Conservation (phyloP, 2,113 vertebrate genomes). For the Carassius auratus region DNA sequence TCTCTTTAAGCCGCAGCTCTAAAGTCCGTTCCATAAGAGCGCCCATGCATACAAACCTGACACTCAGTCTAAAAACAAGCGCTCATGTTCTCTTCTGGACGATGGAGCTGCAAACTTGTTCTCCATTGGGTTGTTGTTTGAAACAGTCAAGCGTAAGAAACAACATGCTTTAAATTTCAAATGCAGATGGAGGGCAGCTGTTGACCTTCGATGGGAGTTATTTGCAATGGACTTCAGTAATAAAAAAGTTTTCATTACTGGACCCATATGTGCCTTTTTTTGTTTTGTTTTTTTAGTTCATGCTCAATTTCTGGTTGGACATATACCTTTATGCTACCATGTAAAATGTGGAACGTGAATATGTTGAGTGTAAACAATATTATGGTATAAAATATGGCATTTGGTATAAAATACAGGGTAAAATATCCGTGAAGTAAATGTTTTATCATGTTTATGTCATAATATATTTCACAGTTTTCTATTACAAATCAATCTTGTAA, state of each 20-base stretch:
- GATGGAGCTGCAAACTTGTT: conserved; percentile 22
- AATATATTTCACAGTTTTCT: neutral
- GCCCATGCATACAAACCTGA: conserved; percentile 38
- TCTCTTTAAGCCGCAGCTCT: conserved; percentile 13
- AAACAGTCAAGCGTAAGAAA: neutral
- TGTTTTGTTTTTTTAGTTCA: neutral
- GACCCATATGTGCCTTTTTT: neutral
- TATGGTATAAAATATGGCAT: neutral
- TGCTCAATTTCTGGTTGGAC: neutral
- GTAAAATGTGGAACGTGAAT: neutral
- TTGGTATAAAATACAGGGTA: neutral
- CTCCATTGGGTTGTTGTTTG: conserved; percentile 15
- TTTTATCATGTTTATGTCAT: no score
- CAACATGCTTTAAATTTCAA: neutral
- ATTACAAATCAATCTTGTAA: neutral
- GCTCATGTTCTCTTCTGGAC: neutral
- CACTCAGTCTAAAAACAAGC: neutral
- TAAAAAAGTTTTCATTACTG: neutral
- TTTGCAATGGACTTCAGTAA: neutral
- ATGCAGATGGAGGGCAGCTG: neutral
- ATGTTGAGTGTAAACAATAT: neutral
- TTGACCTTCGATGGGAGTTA: conserved; percentile 5
- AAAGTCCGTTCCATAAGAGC: conserved; percentile 24
- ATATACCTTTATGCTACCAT: neutral
- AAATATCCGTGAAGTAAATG: neutral